A percentile compares a stretch with the other conserved stretches of the same genome.
phyloP scores from a whole-genome alignment of 2,113 vertebrate species.

The Notothenia rossii region DNA sequence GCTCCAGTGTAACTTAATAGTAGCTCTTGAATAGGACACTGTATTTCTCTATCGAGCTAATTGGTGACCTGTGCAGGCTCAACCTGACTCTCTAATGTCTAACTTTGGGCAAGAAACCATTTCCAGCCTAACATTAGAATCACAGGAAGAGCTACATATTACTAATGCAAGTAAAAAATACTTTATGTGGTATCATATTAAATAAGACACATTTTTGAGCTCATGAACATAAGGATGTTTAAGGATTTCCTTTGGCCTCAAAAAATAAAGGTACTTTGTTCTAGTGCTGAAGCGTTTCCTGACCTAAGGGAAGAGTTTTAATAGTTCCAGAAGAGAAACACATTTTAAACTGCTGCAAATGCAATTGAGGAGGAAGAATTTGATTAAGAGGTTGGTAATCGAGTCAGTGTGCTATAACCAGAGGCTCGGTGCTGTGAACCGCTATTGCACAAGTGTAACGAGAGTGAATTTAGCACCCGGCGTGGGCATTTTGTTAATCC shows the following conservation, averaged over 20 bases:
- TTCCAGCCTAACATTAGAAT: not conserved
- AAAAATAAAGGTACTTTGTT: constrained; percentile 55
- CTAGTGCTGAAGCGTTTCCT: constrained; percentile 40
- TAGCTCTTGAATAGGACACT: constrained; percentile 8
- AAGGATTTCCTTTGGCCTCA: constrained; percentile 46
- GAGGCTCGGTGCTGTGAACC: constrained; percentile 65
- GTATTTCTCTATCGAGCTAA: constrained; percentile 32
- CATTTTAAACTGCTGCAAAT: constrained; percentile 69
- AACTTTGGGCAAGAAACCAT: constrained; percentile 13
- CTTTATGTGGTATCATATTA: constrained; percentile 22
- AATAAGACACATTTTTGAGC: constrained; percentile 25
- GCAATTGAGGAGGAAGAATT: constrained; percentile 71
- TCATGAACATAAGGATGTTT: constrained; percentile 20
- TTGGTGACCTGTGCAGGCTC: constrained; percentile 30
- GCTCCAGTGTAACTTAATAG: constrained; percentile 30
- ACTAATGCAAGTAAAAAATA: constrained; percentile 18
- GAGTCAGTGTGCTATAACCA: constrained; percentile 74
- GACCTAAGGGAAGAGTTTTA: constrained; percentile 58
- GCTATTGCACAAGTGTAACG: constrained; percentile 73
- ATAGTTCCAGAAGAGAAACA: constrained; percentile 59
- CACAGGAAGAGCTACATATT: not conserved
- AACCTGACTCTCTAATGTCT: constrained; percentile 1
- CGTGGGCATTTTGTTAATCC: constrained; percentile 78
- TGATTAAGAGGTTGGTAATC: constrained; percentile 76
- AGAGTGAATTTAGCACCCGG: constrained; percentile 74